Base-by-base conservation (phyloP, 64 coral and sea anemone species). In the Porites australiensis region DNA sequence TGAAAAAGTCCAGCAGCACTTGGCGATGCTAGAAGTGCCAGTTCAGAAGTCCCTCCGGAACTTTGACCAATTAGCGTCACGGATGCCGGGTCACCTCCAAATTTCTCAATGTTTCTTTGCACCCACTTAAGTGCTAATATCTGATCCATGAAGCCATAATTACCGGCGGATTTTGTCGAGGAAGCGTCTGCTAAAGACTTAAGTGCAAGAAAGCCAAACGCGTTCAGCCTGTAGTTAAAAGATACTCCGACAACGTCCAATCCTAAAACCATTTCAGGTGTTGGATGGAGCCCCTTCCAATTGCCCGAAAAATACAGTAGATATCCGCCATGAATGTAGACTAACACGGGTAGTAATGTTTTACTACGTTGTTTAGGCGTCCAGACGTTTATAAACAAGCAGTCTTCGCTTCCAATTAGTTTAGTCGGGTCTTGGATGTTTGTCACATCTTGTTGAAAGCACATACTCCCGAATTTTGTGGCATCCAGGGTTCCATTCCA, bases 141-240 rank as follows among this genome's bases (percentile, higher is more conserved):
- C 50, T 96, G 94, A 88, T 96, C 94, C 89, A 96, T 88, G 5
- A 96, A 92, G 6, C 89, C 94, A 77, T 92, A 96, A 57, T 96
- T 96, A 4, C 94, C 94, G 46, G 89, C 69, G 3, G 80, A 86
- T 5, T 90, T 69, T 16, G 19, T 20, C 6, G 16, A 27, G 9
- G 93, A 72, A 19, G 7, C 15, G 2, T 65, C 14, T 44, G 79
- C 79, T 9, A 96, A 58, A 19, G 86, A 81, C 37, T 93, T 82
- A 14, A 96, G 37, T 8, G 90, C 64, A 60, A 93, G 86, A 86
- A 96, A 96, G 8, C 95, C 95, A 93, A 96, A 93, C 18, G 79
- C 90, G 20, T 86, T 90, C 3, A 90, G 62, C 69, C 92, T 89
- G 86, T 94, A 94, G 55, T 94, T 94, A 5, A 94, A 86, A 53